Conservation (phyloP, 2,113 vertebrate species). For the Etia nguti region DNA sequence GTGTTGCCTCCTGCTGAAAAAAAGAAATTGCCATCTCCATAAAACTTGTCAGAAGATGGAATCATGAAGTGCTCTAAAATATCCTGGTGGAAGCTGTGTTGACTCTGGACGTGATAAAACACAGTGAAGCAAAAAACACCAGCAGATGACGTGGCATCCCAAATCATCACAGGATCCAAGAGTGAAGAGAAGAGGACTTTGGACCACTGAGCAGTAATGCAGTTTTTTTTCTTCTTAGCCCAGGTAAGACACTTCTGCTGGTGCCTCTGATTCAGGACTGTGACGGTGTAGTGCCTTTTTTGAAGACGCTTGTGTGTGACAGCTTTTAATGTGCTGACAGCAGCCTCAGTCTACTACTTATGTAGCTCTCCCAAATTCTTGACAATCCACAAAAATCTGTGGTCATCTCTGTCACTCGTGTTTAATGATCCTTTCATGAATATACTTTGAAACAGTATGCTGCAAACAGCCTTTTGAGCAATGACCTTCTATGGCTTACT, state of each 20-base stretch:
- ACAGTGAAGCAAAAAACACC: not conserved
- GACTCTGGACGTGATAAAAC: not conserved
- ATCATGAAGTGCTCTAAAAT: not conserved
- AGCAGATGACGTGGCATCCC: not conserved
- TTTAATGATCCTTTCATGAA: not conserved
- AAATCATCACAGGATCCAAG: not conserved
- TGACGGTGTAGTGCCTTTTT: accelerated
- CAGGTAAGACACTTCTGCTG: too few species aligned
- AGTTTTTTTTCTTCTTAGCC: not conserved
- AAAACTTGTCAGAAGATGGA: not conserved
- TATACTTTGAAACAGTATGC: not conserved
- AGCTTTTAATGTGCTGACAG: not conserved
- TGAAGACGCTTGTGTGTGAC: not conserved
- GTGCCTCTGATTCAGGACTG: not conserved
- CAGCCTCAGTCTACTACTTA: not conserved
- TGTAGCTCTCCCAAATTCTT: not conserved
- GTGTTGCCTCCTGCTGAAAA: not conserved
- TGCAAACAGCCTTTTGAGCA: not conserved
- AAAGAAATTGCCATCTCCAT: not conserved
- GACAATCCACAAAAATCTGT: too few species aligned
- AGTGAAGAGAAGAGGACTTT: not conserved
- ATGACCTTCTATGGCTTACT: not conserved
- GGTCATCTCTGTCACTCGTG: not conserved
- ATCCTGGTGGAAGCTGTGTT: not conserved
- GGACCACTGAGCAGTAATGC: not conserved